These are phyloP conservation scores for Sciaenops ocellatus DNA, from an alignment of 2,797 vertebrate genomes.

Conservation along the genomic window DNA sequence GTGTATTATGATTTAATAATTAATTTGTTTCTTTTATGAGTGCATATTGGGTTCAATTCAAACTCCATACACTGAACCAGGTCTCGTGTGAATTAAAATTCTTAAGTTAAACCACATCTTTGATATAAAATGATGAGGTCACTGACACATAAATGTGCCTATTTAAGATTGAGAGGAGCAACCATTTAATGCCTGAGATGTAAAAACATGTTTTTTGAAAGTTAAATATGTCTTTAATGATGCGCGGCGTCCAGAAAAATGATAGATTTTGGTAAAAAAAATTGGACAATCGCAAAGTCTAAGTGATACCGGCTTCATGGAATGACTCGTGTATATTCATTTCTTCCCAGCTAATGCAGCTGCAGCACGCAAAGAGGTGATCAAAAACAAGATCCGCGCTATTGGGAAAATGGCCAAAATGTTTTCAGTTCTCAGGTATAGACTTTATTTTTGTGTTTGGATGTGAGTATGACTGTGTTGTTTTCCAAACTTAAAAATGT, in stretches of 20 bases:
- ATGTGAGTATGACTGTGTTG: background rate
- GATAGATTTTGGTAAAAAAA: too few relatives aligned
- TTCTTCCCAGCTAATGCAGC: slow-evolving; percentile 86
- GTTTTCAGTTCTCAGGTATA: slow-evolving; percentile 89
- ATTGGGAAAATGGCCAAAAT: slow-evolving; percentile 91
- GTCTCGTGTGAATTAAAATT: background rate
- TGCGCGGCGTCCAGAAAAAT: too few relatives aligned
- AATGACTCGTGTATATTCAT: slow-evolving; percentile 12
- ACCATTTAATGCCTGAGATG: too few relatives aligned
- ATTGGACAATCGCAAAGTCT: too few relatives aligned
- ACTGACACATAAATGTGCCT: too few relatives aligned
- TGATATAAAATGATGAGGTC: too few relatives aligned
- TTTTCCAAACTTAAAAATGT: background rate
- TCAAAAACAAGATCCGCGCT: slow-evolving; percentile 89
- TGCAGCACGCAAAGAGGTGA: slow-evolving; percentile 89
- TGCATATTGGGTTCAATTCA: slow-evolving; percentile 14
- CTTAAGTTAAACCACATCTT: too few relatives aligned
- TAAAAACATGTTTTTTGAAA: too few relatives aligned
- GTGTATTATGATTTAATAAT: slow-evolving; percentile 10
- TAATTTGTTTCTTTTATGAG: slow-evolving; percentile 5
- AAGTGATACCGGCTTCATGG: too few relatives aligned
- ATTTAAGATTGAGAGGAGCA: too few relatives aligned
- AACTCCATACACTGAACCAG: background rate
- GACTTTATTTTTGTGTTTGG: slow-evolving; percentile 22
- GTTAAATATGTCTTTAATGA: too few relatives aligned